These are phyloP conservation scores for Hycleus phaleratus DNA, from an alignment of 1,140 invertebrate genomes.

Conservation along the genomic window DNA sequence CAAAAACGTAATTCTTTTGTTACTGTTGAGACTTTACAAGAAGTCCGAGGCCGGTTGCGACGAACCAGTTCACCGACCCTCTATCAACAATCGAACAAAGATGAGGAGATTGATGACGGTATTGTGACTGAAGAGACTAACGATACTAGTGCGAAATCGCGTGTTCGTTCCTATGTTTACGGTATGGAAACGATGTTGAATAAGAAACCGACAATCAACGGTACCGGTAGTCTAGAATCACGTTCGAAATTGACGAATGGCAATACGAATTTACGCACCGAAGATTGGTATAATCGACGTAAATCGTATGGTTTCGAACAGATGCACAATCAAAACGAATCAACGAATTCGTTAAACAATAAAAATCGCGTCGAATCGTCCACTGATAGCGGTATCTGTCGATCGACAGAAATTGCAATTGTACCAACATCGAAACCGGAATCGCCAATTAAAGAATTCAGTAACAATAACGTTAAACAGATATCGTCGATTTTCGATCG, in stretches of 20 bases:
- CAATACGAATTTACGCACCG: slow-evolving; percentile 37
- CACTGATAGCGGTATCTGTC: slow-evolving; percentile 63
- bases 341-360: slow-evolving; percentile 38
- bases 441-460: slow-evolving; percentile 13
- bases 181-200: slow-evolving; percentile 40
- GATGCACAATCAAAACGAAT: slow-evolving; percentile 44
- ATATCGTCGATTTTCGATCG: slow-evolving; percentile 26
- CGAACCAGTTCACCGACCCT: slow-evolving; percentile 42
- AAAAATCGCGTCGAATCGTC: slow-evolving; percentile 55
- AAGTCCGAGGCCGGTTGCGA: slow-evolving; percentile 47
- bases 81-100: slow-evolving; percentile 33
- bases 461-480: slow-evolving; percentile 24
- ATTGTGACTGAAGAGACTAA: slow-evolving; percentile 39
- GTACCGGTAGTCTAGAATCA: slow-evolving; percentile 50
- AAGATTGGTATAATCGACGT: slow-evolving; percentile 60
- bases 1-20: slow-evolving; percentile 46
- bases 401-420: slow-evolving; percentile 53
- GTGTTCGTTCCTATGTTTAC: slow-evolving; percentile 41
- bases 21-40: slow-evolving; percentile 50
- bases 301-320: slow-evolving; percentile 70
- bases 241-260: slow-evolving; percentile 43
- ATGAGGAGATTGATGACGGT: slow-evolving; percentile 41
- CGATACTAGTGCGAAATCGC: slow-evolving; percentile 16
- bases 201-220: slow-evolving; percentile 36
- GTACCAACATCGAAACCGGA: slow-evolving; percentile 23